A percentile compares a stretch with the other conserved stretches of the same genome.
These are phyloP conservation scores for Monopterus albus DNA, from an alignment of 2,113 vertebrate species.

Conservation along the genomic window DNA sequence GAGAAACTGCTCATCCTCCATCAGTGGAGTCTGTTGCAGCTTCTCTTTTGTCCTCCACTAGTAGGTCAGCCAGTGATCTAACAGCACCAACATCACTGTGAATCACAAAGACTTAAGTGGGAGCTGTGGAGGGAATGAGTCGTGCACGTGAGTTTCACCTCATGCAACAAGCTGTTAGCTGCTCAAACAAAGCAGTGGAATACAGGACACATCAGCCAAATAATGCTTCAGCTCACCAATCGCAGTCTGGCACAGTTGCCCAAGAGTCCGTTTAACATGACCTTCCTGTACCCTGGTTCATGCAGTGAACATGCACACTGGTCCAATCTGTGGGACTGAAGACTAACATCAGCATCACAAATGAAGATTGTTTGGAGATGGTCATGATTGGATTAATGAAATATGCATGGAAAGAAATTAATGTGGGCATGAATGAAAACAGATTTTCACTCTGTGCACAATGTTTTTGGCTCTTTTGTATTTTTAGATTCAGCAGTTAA, in stretches of 20 bases:
- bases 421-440: neutral
- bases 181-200: no score
- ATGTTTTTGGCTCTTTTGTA: neutral
- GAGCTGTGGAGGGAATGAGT: no score
- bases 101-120: neutral
- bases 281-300: neutral
- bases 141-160: no score
- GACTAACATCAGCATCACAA: conserved; percentile 11
- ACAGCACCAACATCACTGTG: neutral
- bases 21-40: neutral
- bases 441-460: no score
- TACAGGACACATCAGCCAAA: neutral
- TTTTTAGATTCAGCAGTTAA: neutral
- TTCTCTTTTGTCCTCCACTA: neutral
- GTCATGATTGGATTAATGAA: neutral
- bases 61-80: no score
- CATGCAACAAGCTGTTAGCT: neutral
- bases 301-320: neutral
- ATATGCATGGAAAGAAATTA: conserved; percentile 6
- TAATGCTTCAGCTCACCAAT: neutral
- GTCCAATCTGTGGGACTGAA: neutral
- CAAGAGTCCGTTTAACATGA: neutral
- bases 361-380: conserved; percentile 12
- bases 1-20: neutral
- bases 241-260: neutral